Base-by-base conservation (phyloP, 2,113 vertebrate species). In the Clarias gariepinus region DNA sequence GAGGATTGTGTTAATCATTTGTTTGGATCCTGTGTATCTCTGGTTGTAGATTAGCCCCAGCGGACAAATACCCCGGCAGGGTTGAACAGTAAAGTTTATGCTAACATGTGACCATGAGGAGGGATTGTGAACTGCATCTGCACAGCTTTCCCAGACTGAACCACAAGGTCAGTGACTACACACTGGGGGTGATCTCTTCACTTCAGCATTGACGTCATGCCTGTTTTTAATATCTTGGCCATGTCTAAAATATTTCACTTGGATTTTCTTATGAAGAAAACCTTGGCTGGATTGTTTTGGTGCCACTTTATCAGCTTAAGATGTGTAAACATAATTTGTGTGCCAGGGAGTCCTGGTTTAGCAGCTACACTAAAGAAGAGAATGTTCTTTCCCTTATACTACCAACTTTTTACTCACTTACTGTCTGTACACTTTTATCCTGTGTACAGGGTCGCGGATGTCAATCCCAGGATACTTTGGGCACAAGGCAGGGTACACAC, bases 1-100 rank as follows among this genome's bases (percentile, higher is more conserved):
- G 79, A 66, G 61, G 25, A 81, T 83, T 68, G 73, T 77, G 88
- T 87, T 89, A 89, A 89, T 91, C 78, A 88, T 91, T 91, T 88
- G 83, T 89, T 85, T 83, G 82, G 79, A 78, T 41, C 87, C 60
- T 18, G 87, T 69, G 61, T 91, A 87, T 91, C 85, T 87, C 30
- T 63, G n/a, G 60, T 61, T 90, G 41, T 69, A 88, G 85, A 87
- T 91, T 87, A 87, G 61, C 74, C 85, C 71, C 52, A 47, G 83
- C 87, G 82, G 85, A 87, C 88, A 89, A 85, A 87, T 80, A 76
- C 52, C 66, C 80, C 13, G 18, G n/a, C 57, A 2, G 73, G 76
- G 53, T 85, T 78, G 36, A 74, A 74, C 3, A 84, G 85, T 81
- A 89, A 88, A 83, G 82, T 83, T 73, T 74, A 69, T 78, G 57